Base-by-base conservation (phyloP, 2,113 vertebrate genomes). In the Glareola pratincola region DNA sequence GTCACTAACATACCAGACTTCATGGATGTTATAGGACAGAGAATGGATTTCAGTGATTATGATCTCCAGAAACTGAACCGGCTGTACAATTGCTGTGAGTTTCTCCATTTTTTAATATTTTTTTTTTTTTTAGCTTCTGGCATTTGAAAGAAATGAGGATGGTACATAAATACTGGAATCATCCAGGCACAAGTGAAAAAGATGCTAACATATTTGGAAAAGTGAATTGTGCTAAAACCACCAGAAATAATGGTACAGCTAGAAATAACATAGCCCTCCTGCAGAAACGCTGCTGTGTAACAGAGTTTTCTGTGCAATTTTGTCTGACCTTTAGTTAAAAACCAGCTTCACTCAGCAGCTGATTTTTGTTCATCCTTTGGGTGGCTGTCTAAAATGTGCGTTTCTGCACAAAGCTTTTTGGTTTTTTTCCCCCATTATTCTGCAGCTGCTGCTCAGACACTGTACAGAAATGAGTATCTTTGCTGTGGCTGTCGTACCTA, bases 1-100 rank as follows among this genome's bases (percentile, higher is more conserved):
- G 15, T 99, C 88, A 99, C 99, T 39, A 99, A 98, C 80, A 99
- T 99, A 90, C 95, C 98, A 2, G 98, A 98, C 14, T 99, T 99
- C 95, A 97, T 97, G 47, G 98, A 99, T 12, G 98, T 99, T 62
- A 99, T 99, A 47, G 99, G 99, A 43, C 99, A 99, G 91, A 85
- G 99, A 8, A 99, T 99, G 98, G 99, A 99, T 97, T 99, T 99
- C 97, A 99, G 99, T 30, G 98, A 99, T 85, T 99, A 93, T 14
- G 99, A 99, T 84, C 95, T 99, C 83, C 93, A 97, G 86, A 99
- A 99, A 90, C 94, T 99, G 92, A 98, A 98, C 96, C 98, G 56
- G 48, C 98, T 99, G 7, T 99, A 99, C 93, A 99, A 99, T 73
- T 99, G 99, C 97, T 97, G 99, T 99, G 98, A 94, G 99, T 97